Conservation (phyloP, 2,888 invertebrate species). For the Dryobotodes eremita region DNA sequence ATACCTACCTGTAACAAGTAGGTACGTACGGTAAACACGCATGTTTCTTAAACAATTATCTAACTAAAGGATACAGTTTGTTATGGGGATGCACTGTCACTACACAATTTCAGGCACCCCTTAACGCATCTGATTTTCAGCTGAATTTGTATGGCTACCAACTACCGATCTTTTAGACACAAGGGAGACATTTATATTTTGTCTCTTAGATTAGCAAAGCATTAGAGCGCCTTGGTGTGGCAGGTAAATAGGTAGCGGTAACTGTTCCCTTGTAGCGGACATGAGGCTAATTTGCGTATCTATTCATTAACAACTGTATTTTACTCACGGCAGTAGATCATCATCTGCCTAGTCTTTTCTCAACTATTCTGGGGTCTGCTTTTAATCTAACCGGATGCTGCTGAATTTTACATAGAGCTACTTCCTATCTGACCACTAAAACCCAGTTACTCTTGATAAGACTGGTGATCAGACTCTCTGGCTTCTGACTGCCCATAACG, state of each 20-base stretch:
- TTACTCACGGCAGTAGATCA: not conserved
- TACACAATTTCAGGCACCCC: not conserved
- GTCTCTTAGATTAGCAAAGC: not conserved
- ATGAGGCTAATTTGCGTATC: not conserved
- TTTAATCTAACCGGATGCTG: not conserved
- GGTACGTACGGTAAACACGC: not conserved
- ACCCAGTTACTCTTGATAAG: not conserved
- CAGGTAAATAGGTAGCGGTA: not conserved
- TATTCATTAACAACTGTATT: not conserved
- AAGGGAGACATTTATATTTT: not conserved
- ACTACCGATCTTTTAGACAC: not conserved
- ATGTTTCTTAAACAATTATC: not conserved
- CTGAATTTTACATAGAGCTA: not conserved
- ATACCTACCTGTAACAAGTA: not conserved
- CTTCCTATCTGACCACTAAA: not conserved
- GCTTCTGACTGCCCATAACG: not conserved
- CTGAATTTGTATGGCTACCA: not conserved
- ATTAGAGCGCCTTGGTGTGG: not conserved
- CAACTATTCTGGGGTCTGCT: not conserved
- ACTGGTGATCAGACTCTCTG: not conserved
- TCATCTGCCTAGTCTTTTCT: not conserved
- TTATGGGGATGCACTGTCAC: not conserved
- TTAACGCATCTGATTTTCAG: not conserved
- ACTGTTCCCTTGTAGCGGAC: not conserved
- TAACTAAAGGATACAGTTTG: not conserved